Evolutionary conservation across 2,797 vertebrate genomes (phyloP).

Genomic region (Coluber constrictor): DNA sequence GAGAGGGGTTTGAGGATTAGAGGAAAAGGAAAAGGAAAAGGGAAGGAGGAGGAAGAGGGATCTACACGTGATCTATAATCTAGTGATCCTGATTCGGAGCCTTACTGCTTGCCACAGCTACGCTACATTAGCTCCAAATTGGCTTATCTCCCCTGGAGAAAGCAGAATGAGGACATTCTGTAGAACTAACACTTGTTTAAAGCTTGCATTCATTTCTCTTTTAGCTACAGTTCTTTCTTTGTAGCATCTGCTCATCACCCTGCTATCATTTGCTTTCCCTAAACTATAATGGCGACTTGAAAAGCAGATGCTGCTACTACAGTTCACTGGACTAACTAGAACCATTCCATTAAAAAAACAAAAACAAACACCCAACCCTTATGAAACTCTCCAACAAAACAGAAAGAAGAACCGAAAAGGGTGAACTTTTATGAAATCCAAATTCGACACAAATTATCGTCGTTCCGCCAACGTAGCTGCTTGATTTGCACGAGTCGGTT

Average conservation of each 20-base stretch:
- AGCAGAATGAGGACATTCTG: not conserved
- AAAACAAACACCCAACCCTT: not conserved
- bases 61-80: not conserved
- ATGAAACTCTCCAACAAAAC: not conserved
- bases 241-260: not conserved
- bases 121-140: not conserved
- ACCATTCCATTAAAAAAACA: not conserved
- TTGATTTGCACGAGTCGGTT: not conserved
- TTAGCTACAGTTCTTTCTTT: not conserved
- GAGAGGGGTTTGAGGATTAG: not conserved
- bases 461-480: not conserved
- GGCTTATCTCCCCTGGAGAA: not conserved
- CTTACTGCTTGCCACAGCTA: not conserved
- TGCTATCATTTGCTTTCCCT: not conserved
- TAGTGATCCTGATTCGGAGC: not conserved
- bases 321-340: not conserved
- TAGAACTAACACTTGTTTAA: not conserved
- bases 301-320: conserved; percentile 7
- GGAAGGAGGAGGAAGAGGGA: not conserved
- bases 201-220: not conserved
- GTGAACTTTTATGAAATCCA: not conserved
- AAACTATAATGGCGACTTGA: not conserved
- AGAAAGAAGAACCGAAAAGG: not conserved
- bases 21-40: not conserved
- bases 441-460: not conserved